Evolutionary conservation across 2,888 invertebrate species (phyloP), one percentile per base, ranked within the genome.

Genomic region (Monopis laevigella): DNA sequence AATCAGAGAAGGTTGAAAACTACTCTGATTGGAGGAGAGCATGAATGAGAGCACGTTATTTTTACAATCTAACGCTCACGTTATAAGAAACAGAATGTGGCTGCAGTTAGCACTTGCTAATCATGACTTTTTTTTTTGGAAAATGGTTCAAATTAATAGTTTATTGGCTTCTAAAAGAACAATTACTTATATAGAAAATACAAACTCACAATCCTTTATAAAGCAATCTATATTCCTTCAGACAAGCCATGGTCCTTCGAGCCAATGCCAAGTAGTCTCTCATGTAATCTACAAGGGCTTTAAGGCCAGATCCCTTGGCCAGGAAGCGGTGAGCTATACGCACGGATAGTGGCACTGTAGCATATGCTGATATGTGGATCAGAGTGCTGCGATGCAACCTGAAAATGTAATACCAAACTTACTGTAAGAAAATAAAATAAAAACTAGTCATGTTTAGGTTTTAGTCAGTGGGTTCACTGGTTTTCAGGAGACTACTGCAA

Each of bases 171-270:
- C n/a, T n/a, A n/a, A n/a, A n/a, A n/a, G n/a, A n/a, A n/a, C n/a
- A n/a, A n/a, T n/a, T n/a, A n/a, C n/a, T n/a, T n/a, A n/a, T n/a
- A n/a, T n/a, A n/a, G n/a, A n/a, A n/a, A n/a, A n/a, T n/a, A 10
- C n/a, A 17, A 34, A 65, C 77, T 69, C 13, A 77, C 78, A 77
- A 52, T 4, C 65, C 59, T 0, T 59, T 62, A 40, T 67, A 60
- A 8, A 73, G 42, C 0, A 71, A 61, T 0, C 62, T 55, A 43
- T 64, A 68, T 44, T 80, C 78, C 46, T 69, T 60, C n/a, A 77
- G 51, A 35, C 74, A 75, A 1, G 78, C 75, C 10, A 68, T 66
- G 6, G 71, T 65, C 1, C 78, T 54, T 1, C 78, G 51, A 1
- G 70, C 72, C 2, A 77, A 58, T 12, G 68, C 55, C 18, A 71